A percentile compares a stretch with the other conserved stretches of the same genome.
Evolutionary conservation across 2,797 vertebrate species (phyloP).

Genomic region (Anomalospiza imberbis): DNA sequence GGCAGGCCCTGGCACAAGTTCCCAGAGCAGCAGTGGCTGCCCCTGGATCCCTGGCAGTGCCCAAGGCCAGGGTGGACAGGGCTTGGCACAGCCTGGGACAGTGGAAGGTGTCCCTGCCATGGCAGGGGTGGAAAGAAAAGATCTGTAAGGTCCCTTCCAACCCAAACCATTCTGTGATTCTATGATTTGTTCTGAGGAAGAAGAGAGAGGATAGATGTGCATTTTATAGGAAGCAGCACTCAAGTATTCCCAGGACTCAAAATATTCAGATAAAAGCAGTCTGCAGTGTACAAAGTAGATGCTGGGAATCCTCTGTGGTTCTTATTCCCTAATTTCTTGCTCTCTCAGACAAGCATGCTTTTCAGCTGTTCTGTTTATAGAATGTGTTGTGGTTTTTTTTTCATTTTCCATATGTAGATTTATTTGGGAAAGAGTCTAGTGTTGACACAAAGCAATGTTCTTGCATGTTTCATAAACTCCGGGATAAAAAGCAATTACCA

Average conservation of each 20-base stretch:
- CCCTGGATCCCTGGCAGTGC: background rate
- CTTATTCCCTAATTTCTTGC: background rate
- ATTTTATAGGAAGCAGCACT: background rate
- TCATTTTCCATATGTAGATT: background rate
- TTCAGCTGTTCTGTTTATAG: background rate
- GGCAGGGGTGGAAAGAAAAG: background rate
- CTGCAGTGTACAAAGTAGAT: background rate
- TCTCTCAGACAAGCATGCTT: background rate
- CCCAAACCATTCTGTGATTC: background rate
- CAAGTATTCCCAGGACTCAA: background rate
- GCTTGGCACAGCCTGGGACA: accelerated
- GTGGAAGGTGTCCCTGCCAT: background rate
- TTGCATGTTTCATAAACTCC: background rate
- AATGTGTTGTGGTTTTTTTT: background rate
- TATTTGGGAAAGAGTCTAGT: background rate
- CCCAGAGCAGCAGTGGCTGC: background rate
- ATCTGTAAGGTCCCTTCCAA: background rate
- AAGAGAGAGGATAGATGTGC: accelerated
- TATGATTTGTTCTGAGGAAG: background rate
- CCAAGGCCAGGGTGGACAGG: accelerated
- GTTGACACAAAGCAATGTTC: background rate
- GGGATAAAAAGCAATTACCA: background rate
- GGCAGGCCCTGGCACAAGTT: accelerated
- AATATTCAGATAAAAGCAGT: background rate
- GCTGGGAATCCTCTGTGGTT: background rate